Base-by-base conservation (phyloP, 2,113 vertebrate genomes). In the Rhegmatorhina hoffmannsi region DNA sequence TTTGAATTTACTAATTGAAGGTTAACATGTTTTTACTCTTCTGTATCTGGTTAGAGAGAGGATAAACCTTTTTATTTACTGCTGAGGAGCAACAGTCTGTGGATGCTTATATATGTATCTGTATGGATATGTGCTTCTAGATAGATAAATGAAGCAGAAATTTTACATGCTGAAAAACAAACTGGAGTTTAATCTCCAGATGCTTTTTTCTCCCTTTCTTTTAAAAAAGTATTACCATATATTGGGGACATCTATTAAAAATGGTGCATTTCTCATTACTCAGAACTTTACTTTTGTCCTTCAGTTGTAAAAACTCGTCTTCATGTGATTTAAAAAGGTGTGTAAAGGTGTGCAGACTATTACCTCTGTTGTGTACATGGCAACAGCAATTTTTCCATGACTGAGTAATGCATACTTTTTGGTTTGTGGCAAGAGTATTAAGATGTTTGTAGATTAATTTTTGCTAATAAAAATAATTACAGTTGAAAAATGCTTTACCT, bases 381-480 rank as follows among this genome's bases (percentile, higher is more conserved):
- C 92, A 92, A 77, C 72, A 79, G 82, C 44, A 77, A 6, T 69
- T 89, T 94, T 94, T 91, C 78, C 3, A 2, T 64, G 72, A 17
- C 84, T 95, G 87, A 90, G 68, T 94, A 89, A 86, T 78, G 73
- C 85, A 90, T 94, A 74, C 88, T 69, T 95, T 87, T 86, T 75
- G 85, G 79, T 84, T 96, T 95, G 72, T 93, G 92, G 87, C 85
- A 92, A 75, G 88, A 47, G n/a, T 78, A 86, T 90, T 88, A 90
- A 94, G 82, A 95, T 91, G 87, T 84, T 95, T 92, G 83, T 86
- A 84, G 72, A 84, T 94, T 95, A 88, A 92, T 96, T 95, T 92
- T 94, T 81, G 36, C 79, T 96, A 96, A 94, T 94, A 93, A 96
- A 95, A 95, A 90, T 94, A 93, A 96, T 94, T 94, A 49, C 29